Percentiles rank a stretch among this genome's conserved stretches.
Conservation (phyloP, 2,888 invertebrate species). For the Psylliodes chrysocephalus region DNA sequence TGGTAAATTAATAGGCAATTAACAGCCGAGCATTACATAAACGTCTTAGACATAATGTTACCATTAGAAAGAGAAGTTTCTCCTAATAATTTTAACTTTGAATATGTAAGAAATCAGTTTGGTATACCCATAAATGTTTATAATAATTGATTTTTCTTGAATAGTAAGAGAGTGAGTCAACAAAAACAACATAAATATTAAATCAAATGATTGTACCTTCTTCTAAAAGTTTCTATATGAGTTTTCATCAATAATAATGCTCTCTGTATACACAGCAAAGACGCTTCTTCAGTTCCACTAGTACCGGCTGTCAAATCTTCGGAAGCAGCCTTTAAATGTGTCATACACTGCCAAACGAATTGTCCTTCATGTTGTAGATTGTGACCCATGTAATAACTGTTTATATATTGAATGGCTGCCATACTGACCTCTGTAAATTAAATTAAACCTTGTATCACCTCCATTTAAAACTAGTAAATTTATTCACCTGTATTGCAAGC, state of each 20-base stretch:
- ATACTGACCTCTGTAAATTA: slow-evolving; percentile 81
- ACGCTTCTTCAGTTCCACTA: slow-evolving; percentile 74
- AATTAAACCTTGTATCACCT: slow-evolving; percentile 61
- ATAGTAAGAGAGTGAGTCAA: too few relatives aligned
- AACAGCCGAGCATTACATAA: too few relatives aligned
- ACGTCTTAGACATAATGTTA: too few relatives aligned
- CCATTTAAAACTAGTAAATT: slow-evolving; percentile 83
- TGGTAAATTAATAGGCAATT: too few relatives aligned
- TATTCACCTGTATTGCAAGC: slow-evolving; percentile 82
- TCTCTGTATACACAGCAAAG: slow-evolving; percentile 88
- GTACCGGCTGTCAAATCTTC: slow-evolving; percentile 71
- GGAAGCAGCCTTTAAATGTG: slow-evolving; percentile 85
- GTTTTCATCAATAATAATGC: slow-evolving; percentile 89
- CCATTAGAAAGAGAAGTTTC: too few relatives aligned
- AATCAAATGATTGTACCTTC: too few relatives aligned
- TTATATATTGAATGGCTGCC: slow-evolving; percentile 94
- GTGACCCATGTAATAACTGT: slow-evolving; percentile 93
- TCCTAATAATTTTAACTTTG: too few relatives aligned
- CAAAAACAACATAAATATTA: too few relatives aligned
- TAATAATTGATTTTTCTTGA: too few relatives aligned
- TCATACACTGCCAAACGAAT: slow-evolving; percentile 94
- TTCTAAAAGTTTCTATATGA: slow-evolving; percentile 91
- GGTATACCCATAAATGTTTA: too few relatives aligned
- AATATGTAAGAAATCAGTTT: too few relatives aligned
- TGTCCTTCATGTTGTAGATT: slow-evolving; percentile 91